Percentiles rank a stretch among this genome's conserved stretches.
Conservation (phyloP, 1,140 invertebrate species). For the Cardiocondyla obscurior region DNA sequence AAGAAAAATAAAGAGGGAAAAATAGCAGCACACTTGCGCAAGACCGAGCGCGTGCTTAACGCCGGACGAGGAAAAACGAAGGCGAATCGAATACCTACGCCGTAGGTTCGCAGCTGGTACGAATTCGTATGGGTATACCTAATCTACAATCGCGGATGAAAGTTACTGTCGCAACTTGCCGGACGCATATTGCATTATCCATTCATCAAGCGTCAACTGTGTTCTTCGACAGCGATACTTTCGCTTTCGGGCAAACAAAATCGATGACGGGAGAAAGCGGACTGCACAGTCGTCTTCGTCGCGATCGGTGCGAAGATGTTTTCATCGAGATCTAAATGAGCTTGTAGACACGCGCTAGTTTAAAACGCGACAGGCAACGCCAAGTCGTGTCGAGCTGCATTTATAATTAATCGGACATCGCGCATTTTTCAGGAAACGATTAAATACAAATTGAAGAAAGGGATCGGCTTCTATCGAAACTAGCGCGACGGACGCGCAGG, state of each 20-base stretch:
- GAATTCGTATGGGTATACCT: conserved; percentile 4
- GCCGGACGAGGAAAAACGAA: background rate
- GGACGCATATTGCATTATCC: conserved; percentile 44
- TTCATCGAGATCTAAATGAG: too few species aligned
- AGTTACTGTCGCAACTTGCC: conserved; percentile 14
- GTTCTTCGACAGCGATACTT: conserved; percentile 61
- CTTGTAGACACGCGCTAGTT: background rate
- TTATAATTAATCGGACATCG: background rate
- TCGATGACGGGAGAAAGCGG: conserved; percentile 66
- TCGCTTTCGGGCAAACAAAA: conserved; percentile 59
- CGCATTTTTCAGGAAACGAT: background rate
- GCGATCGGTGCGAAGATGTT: too few species aligned
- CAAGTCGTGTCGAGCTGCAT: too few species aligned
- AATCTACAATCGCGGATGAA: conserved; percentile 33
- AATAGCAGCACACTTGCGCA: too few species aligned
- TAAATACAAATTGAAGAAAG: too few species aligned
- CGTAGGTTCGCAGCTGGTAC: background rate
- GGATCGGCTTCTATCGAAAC: too few species aligned
- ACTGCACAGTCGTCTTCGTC: conserved; percentile 21
- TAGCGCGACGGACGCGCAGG: background rate
- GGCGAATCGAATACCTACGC: background rate
- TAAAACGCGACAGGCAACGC: too few species aligned
- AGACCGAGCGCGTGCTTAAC: too few species aligned
- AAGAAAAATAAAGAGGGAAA: background rate
- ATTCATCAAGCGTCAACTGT: conserved; percentile 42